Evolutionary conservation across 2,113 vertebrate species (phyloP).

Genomic region (Oncorhynchus kisutch): DNA sequence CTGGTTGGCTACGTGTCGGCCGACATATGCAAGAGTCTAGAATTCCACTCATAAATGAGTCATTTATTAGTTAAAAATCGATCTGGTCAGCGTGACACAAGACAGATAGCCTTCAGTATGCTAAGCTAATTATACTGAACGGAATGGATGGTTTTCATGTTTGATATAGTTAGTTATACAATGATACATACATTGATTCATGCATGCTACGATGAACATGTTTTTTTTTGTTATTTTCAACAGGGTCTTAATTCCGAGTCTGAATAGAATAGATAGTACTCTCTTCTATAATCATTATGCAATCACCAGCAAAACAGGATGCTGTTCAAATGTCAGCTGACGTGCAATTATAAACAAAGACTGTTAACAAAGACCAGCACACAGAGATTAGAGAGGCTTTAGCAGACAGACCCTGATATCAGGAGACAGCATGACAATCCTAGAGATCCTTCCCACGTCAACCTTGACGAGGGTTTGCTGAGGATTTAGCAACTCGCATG

Average conservation of each 20-base stretch:
- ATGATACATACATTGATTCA: conserved; percentile 41
- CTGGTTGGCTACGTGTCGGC: conserved; percentile 23
- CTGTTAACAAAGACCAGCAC: background rate
- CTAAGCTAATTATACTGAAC: conserved; percentile 52
- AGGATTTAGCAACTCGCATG: no score
- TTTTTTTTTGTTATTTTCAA: background rate
- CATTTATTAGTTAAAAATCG: conserved; percentile 41
- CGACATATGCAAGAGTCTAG: conserved; percentile 5
- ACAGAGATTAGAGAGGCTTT: background rate
- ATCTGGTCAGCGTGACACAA: conserved; percentile 38
- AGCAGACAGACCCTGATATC: background rate
- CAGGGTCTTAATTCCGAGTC: background rate
- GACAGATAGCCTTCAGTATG: conserved; percentile 34
- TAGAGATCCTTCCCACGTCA: no score
- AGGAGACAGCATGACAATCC: background rate
- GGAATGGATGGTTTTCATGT: conserved; percentile 45
- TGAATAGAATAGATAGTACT: conserved; percentile 1
- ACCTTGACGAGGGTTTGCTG: no score
- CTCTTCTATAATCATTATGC: no score
- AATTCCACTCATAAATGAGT: conserved; percentile 35
- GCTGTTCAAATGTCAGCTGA: conserved; percentile 17
- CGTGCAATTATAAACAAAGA: conserved; percentile 11
- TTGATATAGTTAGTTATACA: conserved; percentile 43
- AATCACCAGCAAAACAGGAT: background rate
- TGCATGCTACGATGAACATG: conserved; percentile 28